A percentile compares a stretch with the other conserved stretches of the same genome.
Evolutionary conservation across 92 coral and sea anemone species (phyloP).

Genomic region (Anthopleura xanthogrammica): DNA sequence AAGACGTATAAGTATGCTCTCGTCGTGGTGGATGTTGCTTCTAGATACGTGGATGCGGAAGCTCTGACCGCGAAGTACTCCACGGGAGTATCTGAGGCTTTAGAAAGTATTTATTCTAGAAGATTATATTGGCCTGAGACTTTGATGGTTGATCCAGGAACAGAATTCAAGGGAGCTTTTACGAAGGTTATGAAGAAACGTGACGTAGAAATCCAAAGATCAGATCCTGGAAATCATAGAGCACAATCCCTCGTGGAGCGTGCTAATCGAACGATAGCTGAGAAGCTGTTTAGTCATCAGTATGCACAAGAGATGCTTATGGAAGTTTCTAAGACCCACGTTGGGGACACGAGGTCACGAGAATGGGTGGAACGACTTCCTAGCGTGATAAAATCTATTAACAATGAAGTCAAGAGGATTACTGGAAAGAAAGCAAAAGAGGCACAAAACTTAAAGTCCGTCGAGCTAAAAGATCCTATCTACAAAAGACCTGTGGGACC

Average conservation of each 20-base stretch:
- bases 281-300: slow-evolving; percentile 24
- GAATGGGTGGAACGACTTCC: slow-evolving; percentile 24
- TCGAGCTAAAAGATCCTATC: background rate
- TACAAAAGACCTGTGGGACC: slow-evolving; percentile 21
- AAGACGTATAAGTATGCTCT: slow-evolving; percentile 16
- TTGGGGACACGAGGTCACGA: background rate
- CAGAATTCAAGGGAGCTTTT: slow-evolving; percentile 12
- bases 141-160: slow-evolving; percentile 21
- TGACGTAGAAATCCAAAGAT: background rate
- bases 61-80: background rate
- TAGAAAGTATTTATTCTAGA: background rate
- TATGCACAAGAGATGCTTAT: slow-evolving; percentile 21
- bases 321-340: too few species aligned
- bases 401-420: background rate
- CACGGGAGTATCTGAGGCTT: background rate
- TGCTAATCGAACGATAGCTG: slow-evolving; percentile 8
- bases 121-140: slow-evolving; percentile 12
- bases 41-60: slow-evolving; percentile 26
- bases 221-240: background rate
- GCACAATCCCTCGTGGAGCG: slow-evolving; percentile 21
- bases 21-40: slow-evolving; percentile 10
- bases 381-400: background rate
- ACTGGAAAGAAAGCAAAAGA: background rate
- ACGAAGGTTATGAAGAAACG: background rate
- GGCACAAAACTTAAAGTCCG: background rate